Percentiles rank a stretch among this genome's conserved stretches.
Evolutionary conservation across 2,888 invertebrate genomes (phyloP).

Genomic region (Phengaris arion): DNA sequence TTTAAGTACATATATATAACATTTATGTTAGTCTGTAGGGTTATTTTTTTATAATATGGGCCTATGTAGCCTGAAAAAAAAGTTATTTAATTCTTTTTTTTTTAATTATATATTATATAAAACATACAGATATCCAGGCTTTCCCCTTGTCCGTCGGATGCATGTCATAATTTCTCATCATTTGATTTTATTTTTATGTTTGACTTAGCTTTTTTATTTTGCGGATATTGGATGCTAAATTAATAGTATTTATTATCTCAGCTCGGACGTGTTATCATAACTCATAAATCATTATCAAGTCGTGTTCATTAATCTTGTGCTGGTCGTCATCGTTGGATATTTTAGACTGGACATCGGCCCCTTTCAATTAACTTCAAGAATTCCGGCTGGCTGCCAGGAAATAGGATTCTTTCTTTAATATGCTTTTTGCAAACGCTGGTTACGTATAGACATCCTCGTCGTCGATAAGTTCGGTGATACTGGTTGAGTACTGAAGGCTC

Average conservation of each 20-base stretch:
- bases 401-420: constrained; percentile 11
- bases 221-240: not conserved
- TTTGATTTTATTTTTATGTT: not conserved
- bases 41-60: too few relatives aligned
- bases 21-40: too few relatives aligned
- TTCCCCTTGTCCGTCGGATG: too few relatives aligned
- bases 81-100: too few relatives aligned
- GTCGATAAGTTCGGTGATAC: not conserved
- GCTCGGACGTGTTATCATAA: constrained; percentile 15
- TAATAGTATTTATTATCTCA: constrained; percentile 1
- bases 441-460: not conserved
- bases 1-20: too few relatives aligned
- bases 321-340: constrained; percentile 10
- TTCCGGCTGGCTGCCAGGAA: constrained; percentile 16
- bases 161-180: not conserved
- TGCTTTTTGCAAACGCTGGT: constrained; percentile 2
- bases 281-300: constrained; percentile 7
- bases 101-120: too few relatives aligned
- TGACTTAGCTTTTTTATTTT: not conserved
- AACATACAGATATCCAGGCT: too few relatives aligned
- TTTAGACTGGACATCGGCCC: constrained; percentile 13
- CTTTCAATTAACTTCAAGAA: constrained; percentile 16
- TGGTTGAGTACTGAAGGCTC: too few relatives aligned
- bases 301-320: not conserved
- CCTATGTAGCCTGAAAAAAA: too few relatives aligned